A percentile compares a stretch with the other conserved stretches of the same genome.
Conservation (phyloP, 1,140 invertebrate species). For the Centruroides vittatus region DNA sequence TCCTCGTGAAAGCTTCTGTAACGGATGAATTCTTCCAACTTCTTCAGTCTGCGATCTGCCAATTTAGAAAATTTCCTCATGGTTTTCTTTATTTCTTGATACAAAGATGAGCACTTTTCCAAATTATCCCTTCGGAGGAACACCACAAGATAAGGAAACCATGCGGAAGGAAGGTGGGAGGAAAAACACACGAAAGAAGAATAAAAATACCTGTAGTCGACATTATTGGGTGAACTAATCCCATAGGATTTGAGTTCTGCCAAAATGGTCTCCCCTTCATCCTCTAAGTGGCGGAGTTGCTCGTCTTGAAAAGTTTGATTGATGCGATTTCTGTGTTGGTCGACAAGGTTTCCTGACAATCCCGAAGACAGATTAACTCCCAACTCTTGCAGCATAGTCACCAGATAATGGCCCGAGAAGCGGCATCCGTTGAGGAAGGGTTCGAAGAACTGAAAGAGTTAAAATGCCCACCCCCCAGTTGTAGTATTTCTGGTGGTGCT, state of each 20-base stretch:
- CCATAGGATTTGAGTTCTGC: slow-evolving; percentile 20
- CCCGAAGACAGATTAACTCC: slow-evolving; percentile 11
- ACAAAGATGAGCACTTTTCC: slow-evolving; percentile 21
- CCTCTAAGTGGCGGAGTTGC: slow-evolving; percentile 22
- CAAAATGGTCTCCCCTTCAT: slow-evolving; percentile 23
- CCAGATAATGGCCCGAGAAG: slow-evolving; percentile 21
- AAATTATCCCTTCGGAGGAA: slow-evolving; percentile 22
- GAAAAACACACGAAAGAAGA: neutral
- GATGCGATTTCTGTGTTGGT: slow-evolving; percentile 23
- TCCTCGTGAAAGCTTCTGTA: slow-evolving; percentile 28
- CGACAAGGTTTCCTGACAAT: slow-evolving; percentile 20
- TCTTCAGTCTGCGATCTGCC: slow-evolving; percentile 23
- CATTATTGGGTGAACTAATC: slow-evolving; percentile 17
- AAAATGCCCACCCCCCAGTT: neutral
- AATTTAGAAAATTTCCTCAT: slow-evolving; percentile 23
- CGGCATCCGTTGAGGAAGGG: slow-evolving; percentile 25
- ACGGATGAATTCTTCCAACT: slow-evolving; percentile 26
- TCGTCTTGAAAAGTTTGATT: slow-evolving; percentile 23
- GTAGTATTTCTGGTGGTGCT: neutral
- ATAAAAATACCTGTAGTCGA: slow-evolving; percentile 23
- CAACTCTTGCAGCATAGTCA: slow-evolving; percentile 25
- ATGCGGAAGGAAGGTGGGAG: neutral
- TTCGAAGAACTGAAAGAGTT: slow-evolving; percentile 24
- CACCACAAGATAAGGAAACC: neutral
- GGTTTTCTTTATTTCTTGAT: slow-evolving; percentile 24